phyloP scores from a whole-genome alignment of 2,113 vertebrate species.

The Crotophaga sulcirostris region DNA sequence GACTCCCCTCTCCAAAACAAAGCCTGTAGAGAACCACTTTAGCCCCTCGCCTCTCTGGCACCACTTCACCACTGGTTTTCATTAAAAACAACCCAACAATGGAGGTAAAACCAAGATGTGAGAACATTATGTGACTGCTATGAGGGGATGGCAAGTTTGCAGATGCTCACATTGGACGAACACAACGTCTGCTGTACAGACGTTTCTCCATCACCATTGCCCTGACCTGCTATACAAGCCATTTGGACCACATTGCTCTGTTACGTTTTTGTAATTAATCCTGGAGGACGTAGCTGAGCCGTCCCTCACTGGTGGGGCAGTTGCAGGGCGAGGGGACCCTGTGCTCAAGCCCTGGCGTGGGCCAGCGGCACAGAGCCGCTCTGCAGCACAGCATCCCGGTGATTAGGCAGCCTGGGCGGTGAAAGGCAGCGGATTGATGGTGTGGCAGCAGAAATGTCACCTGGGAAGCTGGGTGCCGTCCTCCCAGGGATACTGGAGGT shows the following conservation, averaged over 20 bases:
- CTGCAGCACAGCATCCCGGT: conserved; percentile 42
- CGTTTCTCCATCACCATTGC: neutral
- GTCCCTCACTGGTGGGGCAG: neutral
- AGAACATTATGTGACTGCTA: neutral
- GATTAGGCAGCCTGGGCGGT: conserved; percentile 72
- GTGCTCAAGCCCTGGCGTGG: rapidly evolving
- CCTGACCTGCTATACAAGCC: neutral
- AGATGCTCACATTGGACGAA: neutral
- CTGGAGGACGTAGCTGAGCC: conserved; percentile 63
- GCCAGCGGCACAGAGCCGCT: conserved; percentile 1
- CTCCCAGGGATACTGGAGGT: conserved; percentile 91
- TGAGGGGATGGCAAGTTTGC: neutral
- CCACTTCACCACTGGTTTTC: neutral
- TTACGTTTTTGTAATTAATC: conserved; percentile 75
- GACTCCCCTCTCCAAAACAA: neutral
- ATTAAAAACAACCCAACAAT: neutral
- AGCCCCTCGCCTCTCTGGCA: neutral
- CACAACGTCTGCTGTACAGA: rapidly evolving
- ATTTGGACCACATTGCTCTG: neutral
- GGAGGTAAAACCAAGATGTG: neutral
- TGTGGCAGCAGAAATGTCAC: conserved; percentile 79
- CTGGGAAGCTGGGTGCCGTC: conserved; percentile 87
- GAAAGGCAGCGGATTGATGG: conserved; percentile 85
- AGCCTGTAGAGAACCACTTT: neutral
- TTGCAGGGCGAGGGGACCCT: rapidly evolving